Base-by-base conservation (phyloP, 2,888 invertebrate species). In the Pandemis corylana region DNA sequence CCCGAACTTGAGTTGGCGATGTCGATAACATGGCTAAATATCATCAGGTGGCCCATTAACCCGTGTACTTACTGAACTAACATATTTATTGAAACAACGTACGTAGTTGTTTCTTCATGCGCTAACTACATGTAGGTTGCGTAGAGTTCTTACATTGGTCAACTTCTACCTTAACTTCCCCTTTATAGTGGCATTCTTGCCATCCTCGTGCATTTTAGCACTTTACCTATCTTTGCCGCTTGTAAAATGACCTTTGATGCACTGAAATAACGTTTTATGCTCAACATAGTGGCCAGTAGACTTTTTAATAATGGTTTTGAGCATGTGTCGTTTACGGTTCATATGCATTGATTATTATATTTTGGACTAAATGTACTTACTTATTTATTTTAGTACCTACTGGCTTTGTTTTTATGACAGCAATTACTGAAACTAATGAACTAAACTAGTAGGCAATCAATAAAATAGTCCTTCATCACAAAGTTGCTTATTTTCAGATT, bases 401-500 rank as follows among this genome's bases (percentile, higher is more conserved):
- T 56, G 56, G 80, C 79, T 86, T 83, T 79, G 82, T 82, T 84
- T 85, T 86, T 86, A 85, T 84, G 84, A 82, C 83, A 83, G 83
- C 80, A 81, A 78, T 79, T 78, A 81, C 76, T 65, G 77, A 76
- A 77, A 63, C 6, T 62, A 15, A 20, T 56, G 51, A 51, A 20
- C 20, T 20, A 20, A 20, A 20, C 20, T 20, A 51, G n/a, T n/a
- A 36, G 4, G 4, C 28, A 51, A 51, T 51, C 51, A 56, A 56
- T 56, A 15, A 56, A 15, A 56, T 56, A n/a, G 20, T 20, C 15
- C 56, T 56, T 7, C 56, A 7, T 51, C 51, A 13, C 51, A n/a
- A n/a, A n/a, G n/a, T 51, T 51, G 5, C n/a, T 12, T 51, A 46
- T 46, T 5, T 46, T 46, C 3, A 46, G 12, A 12, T 46, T 46